These are phyloP conservation scores for Leucozona laternaria DNA, from an alignment of 2,888 invertebrate genomes.

Conservation along the genomic window DNA sequence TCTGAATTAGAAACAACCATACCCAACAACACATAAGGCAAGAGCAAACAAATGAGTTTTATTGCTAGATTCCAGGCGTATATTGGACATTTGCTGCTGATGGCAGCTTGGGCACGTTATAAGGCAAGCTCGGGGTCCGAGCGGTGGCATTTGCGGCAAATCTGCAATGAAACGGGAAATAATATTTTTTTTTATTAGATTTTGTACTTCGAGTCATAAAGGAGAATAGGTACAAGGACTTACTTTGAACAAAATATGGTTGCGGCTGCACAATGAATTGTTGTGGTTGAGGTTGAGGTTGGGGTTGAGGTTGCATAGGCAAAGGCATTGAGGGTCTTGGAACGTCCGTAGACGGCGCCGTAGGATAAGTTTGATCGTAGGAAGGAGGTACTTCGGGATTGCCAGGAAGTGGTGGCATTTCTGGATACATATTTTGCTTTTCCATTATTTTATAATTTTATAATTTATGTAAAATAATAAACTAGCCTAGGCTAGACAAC, in stretches of 20 bases:
- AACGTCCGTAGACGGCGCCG: constrained; percentile 16
- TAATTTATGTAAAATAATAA: too few relatives aligned
- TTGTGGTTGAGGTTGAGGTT: constrained; percentile 17
- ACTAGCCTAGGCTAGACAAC: too few relatives aligned
- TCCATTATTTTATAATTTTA: too few relatives aligned
- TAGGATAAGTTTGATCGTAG: constrained; percentile 6
- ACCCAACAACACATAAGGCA: constrained; percentile 75
- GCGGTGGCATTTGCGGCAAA: constrained; percentile 25
- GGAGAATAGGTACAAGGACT: background rate
- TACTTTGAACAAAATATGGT: constrained; percentile 37
- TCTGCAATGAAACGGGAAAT: background rate
- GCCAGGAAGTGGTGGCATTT: background rate
- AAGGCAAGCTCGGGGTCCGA: constrained; percentile 46
- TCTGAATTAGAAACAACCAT: background rate
- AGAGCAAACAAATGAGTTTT: constrained; percentile 79
- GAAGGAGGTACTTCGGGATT: constrained; percentile 31
- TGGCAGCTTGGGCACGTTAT: constrained; percentile 78
- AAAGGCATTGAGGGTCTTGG: background rate
- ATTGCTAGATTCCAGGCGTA: constrained; percentile 75
- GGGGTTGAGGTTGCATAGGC: background rate
- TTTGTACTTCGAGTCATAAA: background rate
- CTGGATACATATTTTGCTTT: background rate
- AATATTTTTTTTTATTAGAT: background rate
- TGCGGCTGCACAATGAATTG: background rate
- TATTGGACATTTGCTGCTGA: constrained; percentile 69